Conservation (phyloP, 2,797 vertebrate species). For the Huso huso region DNA sequence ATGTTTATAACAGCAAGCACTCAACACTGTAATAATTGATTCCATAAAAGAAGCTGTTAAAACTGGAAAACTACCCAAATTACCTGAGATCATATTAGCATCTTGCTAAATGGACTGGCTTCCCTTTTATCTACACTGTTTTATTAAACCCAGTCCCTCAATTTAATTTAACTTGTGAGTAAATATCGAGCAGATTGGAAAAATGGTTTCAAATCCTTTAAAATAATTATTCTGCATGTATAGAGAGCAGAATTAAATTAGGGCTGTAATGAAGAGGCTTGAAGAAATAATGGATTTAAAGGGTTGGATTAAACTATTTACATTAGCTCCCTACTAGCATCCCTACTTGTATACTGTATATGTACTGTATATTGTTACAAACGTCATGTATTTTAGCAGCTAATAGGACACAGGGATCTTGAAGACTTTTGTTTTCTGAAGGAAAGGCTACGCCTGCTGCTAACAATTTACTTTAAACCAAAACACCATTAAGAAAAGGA, state of each 20-base stretch:
- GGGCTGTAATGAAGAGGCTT: constrained; percentile 2
- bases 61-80: constrained; percentile 20
- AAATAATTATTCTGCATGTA: constrained; percentile 7
- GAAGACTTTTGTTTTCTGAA: too few species aligned
- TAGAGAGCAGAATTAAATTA: background rate
- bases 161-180: constrained; percentile 29
- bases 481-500: too few species aligned
- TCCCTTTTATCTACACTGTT: constrained; percentile 21
- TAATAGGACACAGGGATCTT: too few species aligned
- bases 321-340: too few species aligned
- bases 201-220: background rate
- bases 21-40: constrained; percentile 9
- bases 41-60: constrained; percentile 16
- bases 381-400: too few species aligned
- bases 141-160: constrained; percentile 23
- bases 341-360: too few species aligned
- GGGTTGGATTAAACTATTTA: background rate
- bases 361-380: too few species aligned
- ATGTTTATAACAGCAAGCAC: background rate
- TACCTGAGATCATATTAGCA: constrained; percentile 25
- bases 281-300: constrained; percentile 1
- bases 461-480: too few species aligned
- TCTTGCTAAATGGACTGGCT: constrained; percentile 24
- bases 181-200: constrained; percentile 24
- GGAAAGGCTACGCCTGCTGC: too few species aligned